phyloP scores from a whole-genome alignment of 2,797 vertebrate genomes.

The Chromis chromis region DNA sequence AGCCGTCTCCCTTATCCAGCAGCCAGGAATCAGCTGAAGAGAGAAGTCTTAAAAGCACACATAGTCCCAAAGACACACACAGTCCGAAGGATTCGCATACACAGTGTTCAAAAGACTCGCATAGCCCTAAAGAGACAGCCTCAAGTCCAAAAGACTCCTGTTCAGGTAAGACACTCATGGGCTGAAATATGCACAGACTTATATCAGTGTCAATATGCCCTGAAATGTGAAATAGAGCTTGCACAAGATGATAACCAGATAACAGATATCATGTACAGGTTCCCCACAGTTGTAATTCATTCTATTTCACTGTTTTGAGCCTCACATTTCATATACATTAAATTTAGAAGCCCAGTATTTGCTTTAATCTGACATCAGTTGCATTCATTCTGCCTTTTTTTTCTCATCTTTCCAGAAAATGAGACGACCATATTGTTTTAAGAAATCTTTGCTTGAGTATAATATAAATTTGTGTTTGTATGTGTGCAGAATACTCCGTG shows the following conservation, averaged over 20 bases:
- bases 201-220: not conserved
- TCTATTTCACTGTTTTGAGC: not conserved
- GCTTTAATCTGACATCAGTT: not conserved
- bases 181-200: not conserved
- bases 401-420: not conserved
- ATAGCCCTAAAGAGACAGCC: conserved; percentile 51
- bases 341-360: not conserved
- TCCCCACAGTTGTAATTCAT: conserved; percentile 2
- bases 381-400: not conserved
- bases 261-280: not conserved
- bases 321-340: not conserved
- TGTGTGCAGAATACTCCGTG: conserved; percentile 85
- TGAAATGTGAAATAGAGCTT: not conserved
- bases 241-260: not conserved
- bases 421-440: not conserved
- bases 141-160: conserved; percentile 79
- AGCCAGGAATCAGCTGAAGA: conserved; percentile 81
- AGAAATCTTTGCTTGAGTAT: not conserved
- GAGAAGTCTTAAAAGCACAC: conserved; percentile 77
- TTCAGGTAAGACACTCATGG: conserved; percentile 83
- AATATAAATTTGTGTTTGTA: conserved; percentile 23
- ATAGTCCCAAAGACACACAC: conserved; percentile 54
- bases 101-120: conserved; percentile 61
- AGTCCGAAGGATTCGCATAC: conserved; percentile 52
- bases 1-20: conserved; percentile 81